These are phyloP conservation scores for Heliornis fulica DNA, from an alignment of 2,113 vertebrate species.

Conservation along the genomic window DNA sequence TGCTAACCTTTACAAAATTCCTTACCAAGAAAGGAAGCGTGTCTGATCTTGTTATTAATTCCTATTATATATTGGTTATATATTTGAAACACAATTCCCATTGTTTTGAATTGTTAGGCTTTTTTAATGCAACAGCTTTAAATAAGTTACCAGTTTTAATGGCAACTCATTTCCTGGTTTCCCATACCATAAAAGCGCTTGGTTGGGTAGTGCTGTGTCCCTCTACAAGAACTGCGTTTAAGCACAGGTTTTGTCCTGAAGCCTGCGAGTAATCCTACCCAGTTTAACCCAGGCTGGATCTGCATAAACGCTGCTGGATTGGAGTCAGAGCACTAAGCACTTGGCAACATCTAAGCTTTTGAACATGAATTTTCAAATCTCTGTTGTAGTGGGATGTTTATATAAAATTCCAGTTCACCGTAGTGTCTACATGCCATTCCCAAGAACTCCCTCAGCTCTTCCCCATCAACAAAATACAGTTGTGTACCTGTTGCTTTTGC, in stretches of 20 bases:
- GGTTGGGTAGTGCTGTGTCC: neutral
- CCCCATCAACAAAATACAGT: neutral
- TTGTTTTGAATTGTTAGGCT: neutral
- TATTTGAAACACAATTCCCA: neutral
- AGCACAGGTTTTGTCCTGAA: neutral
- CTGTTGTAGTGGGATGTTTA: neutral
- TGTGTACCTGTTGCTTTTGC: neutral
- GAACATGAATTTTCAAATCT: neutral
- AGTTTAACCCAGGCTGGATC: neutral
- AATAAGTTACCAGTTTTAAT: neutral
- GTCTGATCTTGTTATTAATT: neutral
- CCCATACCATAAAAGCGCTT: neutral
- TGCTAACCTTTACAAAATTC: neutral
- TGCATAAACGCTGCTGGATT: neutral
- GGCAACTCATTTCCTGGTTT: neutral
- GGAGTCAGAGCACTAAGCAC: neutral
- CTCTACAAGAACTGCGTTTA: neutral
- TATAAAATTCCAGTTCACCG: neutral
- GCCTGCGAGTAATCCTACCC: accelerated
- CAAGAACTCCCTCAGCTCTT: neutral
- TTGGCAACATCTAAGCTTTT: neutral
- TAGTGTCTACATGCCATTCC: neutral
- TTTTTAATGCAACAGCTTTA: neutral
- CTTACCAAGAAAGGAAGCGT: neutral
- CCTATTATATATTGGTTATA: neutral